phyloP scores from a whole-genome alignment of 2,797 vertebrate species.

The Fistularia tabacaria region DNA sequence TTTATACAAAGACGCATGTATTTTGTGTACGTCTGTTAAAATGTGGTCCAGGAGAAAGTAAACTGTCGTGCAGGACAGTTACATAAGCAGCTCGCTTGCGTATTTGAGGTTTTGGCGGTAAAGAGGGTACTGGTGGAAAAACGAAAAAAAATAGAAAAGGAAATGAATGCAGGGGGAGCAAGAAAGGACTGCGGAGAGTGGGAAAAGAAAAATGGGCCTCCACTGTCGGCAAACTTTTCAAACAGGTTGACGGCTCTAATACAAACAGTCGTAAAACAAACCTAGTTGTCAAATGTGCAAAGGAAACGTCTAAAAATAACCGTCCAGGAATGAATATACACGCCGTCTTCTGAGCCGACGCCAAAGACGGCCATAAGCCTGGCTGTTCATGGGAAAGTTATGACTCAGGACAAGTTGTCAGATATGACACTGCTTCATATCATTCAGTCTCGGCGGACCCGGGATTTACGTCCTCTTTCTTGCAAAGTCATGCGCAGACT shows the following conservation, averaged over 20 bases:
- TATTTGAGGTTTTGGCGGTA: constrained; percentile 51
- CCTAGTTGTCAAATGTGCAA: constrained; percentile 22
- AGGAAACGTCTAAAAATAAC: constrained; percentile 49
- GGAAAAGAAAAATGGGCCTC: constrained; percentile 21
- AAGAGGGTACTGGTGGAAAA: constrained; percentile 13
- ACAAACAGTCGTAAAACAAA: constrained; percentile 46
- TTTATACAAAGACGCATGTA: constrained; percentile 25
- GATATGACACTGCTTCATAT: too few species aligned
- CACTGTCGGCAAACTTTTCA: constrained; percentile 38
- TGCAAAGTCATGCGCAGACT: too few species aligned
- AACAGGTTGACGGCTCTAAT: constrained; percentile 38
- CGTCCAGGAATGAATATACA: constrained; percentile 13
- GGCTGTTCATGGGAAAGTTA: constrained; percentile 13
- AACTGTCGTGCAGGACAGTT: constrained; percentile 43
- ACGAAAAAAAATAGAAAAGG: constrained; percentile 16
- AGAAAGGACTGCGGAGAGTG: constrained; percentile 17
- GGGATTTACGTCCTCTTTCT: too few species aligned
- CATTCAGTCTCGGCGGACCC: too few species aligned
- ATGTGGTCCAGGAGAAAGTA: constrained; percentile 32
- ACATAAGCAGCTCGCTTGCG: constrained; percentile 51
- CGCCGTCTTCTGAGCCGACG: too few species aligned
- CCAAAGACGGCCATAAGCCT: background rate
- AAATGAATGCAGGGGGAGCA: constrained; percentile 1
- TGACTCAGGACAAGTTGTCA: too few species aligned
- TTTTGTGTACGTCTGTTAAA: constrained; percentile 36